phyloP scores from a whole-genome alignment of 2,113 vertebrate genomes.

The Zingel zingel region DNA sequence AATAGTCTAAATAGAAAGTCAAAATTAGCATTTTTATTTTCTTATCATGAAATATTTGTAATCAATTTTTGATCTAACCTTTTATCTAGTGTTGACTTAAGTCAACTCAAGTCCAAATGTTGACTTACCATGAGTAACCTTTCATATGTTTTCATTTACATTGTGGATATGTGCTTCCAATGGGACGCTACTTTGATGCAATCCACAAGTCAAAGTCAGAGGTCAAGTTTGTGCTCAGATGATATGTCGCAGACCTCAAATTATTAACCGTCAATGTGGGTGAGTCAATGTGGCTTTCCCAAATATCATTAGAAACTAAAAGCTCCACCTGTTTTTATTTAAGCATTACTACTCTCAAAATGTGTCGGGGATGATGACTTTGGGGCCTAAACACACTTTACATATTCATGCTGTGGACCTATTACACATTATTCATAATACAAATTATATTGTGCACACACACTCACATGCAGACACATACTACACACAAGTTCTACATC shows the following conservation, averaged over 20 bases:
- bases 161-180: background rate
- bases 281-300: background rate
- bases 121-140: background rate
- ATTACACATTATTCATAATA: constrained; percentile 36
- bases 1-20: background rate
- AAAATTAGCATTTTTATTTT: background rate
- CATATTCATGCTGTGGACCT: constrained; percentile 29
- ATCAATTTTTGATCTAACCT: background rate
- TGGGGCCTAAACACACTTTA: background rate
- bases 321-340: constrained; percentile 5
- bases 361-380: constrained; percentile 1
- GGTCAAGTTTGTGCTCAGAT: background rate
- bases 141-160: background rate
- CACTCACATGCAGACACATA: constrained; percentile 21
- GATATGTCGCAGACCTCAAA: background rate
- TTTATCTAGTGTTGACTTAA: background rate
- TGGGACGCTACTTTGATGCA: background rate
- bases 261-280: background rate
- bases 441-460: constrained; percentile 37
- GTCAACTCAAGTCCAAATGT: background rate
- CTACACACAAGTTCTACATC: constrained; percentile 58
- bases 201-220: background rate
- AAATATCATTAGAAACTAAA: background rate
- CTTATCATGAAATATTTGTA: background rate
- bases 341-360: background rate